A percentile compares a stretch with the other conserved stretches of the same genome.
These are phyloP conservation scores for Taxidea taxus DNA, from an alignment of 2,113 vertebrate species.

Conservation along the genomic window DNA sequence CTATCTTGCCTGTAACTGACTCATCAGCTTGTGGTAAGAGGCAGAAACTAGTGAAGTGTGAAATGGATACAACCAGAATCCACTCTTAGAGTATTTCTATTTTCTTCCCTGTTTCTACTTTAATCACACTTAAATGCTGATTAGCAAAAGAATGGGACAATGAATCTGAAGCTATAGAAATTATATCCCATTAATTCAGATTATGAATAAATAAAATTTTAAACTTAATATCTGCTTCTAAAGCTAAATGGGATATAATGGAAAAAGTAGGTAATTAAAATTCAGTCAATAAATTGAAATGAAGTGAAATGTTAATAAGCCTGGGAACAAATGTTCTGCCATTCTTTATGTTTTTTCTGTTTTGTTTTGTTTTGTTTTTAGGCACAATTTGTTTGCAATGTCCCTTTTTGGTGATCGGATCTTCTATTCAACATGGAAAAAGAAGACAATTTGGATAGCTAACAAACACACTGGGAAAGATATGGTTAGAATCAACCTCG, in stretches of 20 bases:
- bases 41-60: background rate
- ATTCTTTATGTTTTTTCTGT: background rate
- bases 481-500: conserved; percentile 82
- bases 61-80: background rate
- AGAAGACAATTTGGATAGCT: conserved; percentile 84
- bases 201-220: background rate
- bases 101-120: background rate
- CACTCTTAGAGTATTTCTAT: background rate
- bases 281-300: background rate
- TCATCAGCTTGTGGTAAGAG: background rate
- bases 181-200: background rate
- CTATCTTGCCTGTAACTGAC: background rate
- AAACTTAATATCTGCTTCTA: background rate
- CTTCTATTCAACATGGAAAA: conserved; percentile 87
- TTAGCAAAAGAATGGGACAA: background rate
- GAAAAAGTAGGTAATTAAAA: background rate
- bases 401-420: conserved; percentile 88
- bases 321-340: background rate
- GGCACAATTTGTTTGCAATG: conserved; percentile 82
- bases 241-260: background rate
- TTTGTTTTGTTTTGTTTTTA: conserved; percentile 62
- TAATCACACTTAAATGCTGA: background rate
- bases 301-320: background rate
- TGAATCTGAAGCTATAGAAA: background rate
- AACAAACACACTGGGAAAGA: conserved; percentile 89